Percentiles rank a stretch among this genome's conserved stretches.
Evolutionary conservation across 2,113 vertebrate species (phyloP).

Genomic region (Aspiorhynchus laticeps): DNA sequence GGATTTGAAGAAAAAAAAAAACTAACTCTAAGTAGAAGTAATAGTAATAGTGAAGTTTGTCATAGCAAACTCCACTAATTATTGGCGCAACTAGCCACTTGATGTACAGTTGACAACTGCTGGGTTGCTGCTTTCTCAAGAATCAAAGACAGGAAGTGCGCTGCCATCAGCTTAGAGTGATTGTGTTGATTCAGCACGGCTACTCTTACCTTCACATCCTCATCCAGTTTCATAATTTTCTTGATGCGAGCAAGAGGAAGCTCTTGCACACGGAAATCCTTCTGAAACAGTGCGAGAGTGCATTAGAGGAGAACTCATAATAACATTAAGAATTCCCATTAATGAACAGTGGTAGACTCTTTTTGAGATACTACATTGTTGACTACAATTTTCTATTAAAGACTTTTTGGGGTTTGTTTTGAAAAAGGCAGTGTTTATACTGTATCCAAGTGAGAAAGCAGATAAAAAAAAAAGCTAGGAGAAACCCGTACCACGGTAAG

Average conservation of each 20-base stretch:
- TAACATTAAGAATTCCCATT: background rate
- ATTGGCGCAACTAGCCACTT: background rate
- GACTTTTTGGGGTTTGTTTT: background rate
- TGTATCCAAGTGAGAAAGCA: background rate
- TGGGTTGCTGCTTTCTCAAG: background rate
- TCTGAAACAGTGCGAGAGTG: constrained; percentile 77
- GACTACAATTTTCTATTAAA: background rate
- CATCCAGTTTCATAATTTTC: constrained; percentile 99
- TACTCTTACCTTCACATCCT: constrained; percentile 92
- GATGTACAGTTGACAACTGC: background rate
- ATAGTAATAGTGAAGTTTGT: background rate
- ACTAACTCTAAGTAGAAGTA: background rate
- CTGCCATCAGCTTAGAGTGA: constrained; percentile 8
- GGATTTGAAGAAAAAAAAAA: background rate
- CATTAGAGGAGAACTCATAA: constrained; percentile 21
- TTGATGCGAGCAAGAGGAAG: constrained; percentile 97
- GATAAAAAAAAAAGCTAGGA: background rate
- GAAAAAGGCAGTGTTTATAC: background rate
- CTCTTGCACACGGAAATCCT: constrained; percentile 98
- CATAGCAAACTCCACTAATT: background rate
- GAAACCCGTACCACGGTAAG: constrained; percentile 86
- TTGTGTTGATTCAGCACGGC: background rate
- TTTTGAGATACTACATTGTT: background rate
- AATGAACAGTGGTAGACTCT: background rate
- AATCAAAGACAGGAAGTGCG: constrained; percentile 25